phyloP scores from a whole-genome alignment of 2,797 vertebrate genomes.

The Glyptemys insculpta region DNA sequence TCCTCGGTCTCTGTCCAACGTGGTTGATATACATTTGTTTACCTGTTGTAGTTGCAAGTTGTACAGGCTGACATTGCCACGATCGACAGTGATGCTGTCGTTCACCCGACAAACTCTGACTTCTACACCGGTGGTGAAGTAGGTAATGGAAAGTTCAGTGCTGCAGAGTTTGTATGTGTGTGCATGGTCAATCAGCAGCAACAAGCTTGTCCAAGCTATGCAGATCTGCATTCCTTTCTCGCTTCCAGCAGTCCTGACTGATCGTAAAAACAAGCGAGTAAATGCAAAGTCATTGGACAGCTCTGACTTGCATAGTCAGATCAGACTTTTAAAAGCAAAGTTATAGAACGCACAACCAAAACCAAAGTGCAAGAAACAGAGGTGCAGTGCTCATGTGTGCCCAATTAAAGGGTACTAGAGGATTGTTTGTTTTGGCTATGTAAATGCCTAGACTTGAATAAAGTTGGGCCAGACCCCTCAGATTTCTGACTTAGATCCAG shows the following conservation, averaged over 20 bases:
- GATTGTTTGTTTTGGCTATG: background rate
- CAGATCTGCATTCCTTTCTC: conserved; percentile 85
- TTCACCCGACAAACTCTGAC: conserved; percentile 99
- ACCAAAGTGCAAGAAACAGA: background rate
- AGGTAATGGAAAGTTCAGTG: conserved; percentile 95
- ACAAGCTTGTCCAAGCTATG: conserved; percentile 84
- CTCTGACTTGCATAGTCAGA: background rate
- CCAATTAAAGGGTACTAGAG: rapidly evolving
- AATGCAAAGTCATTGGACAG: background rate
- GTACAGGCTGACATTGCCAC: conserved; percentile 99
- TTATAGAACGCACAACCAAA: background rate
- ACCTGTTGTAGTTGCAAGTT: conserved; percentile 99
- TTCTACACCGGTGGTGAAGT: conserved; percentile 99
- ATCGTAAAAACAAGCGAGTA: background rate
- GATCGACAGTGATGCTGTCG: conserved; percentile 98
- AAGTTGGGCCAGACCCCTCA: background rate
- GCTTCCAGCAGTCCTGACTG: conserved; percentile 83
- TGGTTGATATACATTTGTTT: conserved; percentile 90
- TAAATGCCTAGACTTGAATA: background rate
- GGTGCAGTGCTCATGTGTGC: rapidly evolving
- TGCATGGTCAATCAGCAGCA: conserved; percentile 86
- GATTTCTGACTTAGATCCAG: conserved; percentile 4
- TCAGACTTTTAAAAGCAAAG: background rate
- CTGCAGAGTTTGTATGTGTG: conserved; percentile 85
- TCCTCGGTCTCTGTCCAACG: conserved; percentile 86